Base-by-base conservation (phyloP, 2,113 vertebrate species). In the Actenoides hombroni region DNA sequence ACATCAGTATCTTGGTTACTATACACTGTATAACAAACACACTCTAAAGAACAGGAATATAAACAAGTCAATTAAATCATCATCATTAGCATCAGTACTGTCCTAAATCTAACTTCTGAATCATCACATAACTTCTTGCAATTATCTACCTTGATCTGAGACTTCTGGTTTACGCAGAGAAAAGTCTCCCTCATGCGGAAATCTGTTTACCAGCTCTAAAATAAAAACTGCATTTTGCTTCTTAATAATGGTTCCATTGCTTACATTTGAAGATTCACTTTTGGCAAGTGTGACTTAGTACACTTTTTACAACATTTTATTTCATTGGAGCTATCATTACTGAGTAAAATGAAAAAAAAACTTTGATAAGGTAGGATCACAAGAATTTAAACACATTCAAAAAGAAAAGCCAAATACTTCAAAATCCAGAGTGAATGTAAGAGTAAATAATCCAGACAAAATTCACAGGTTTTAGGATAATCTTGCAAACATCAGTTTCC, bases 131-230 rank as follows among this genome's bases (percentile, higher is more conserved):
- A 75, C 31, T 59, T 86, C n/a, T 85, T 60, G 65, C 49, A 82
- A 25, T 54, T 84, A 57, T 42, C 25, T 73, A 70, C 21, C 29
- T 29, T 85, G 57, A 91, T 33, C 8, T 79, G 57, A 95, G 88
- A 25, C 70, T 83, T 39, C 35, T 68, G 33, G 26, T 73, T 80
- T 75, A 75, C 18, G 28, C 60, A 96, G 78, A 83, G 92, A 93
- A 97, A 97, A 65, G 53, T 77, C 42, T 88, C 91, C 94, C 96
- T 97, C 90, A 80, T 94, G 83, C 88, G 90, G 86, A 96, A 96
- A 89, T 73, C 40, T 91, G 48, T 42, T 44, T 90, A 71, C 29
- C 13, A 96, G 60, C n/a, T 77, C 16, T 67, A 94, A 92, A 82
- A 85, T 16, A 46, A 60, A 95, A 83, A 51, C 63, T 26, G 10